Conservation (phyloP, 2,113 vertebrate species). For the Microtus ochrogaster region DNA sequence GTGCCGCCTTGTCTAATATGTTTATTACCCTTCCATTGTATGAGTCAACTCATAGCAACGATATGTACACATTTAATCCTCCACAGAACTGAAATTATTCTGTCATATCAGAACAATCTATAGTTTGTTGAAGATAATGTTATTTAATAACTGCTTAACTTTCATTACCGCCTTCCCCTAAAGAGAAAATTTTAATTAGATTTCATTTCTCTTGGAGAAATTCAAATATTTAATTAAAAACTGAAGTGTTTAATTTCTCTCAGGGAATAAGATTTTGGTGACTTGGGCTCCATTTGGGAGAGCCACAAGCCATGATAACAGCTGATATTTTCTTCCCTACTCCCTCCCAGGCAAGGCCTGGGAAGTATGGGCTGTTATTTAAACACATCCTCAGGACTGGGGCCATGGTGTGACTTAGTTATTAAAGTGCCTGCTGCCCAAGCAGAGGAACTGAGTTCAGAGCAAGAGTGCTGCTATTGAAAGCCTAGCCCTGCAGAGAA, state of each 20-base stretch:
- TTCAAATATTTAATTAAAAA: conserved; percentile 46
- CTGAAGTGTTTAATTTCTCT: neutral
- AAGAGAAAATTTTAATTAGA: conserved; percentile 53
- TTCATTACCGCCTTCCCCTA: neutral
- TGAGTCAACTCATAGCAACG: conserved; percentile 25
- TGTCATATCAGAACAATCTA: neutral
- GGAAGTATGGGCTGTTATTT: neutral
- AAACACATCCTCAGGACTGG: neutral
- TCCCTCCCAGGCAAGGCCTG: neutral
- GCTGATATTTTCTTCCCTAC: neutral
- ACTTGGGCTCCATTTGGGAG: neutral
- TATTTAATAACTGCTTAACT: conserved; percentile 8
- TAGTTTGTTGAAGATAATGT: conserved; percentile 46
- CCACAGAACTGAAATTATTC: neutral
- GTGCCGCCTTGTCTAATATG: neutral
- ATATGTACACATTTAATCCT: neutral
- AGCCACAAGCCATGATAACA: neutral
- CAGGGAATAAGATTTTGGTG: neutral
- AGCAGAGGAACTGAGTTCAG: neutral
- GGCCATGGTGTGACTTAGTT: too few species aligned
- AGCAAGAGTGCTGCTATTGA: neutral
- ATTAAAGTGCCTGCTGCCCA: too few species aligned
- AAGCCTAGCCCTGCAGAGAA: neutral
- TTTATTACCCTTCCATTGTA: neutral
- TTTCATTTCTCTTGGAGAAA: conserved; percentile 56